phyloP scores from a whole-genome alignment of 2,797 vertebrate species.

The Sebastes glaucus region DNA sequence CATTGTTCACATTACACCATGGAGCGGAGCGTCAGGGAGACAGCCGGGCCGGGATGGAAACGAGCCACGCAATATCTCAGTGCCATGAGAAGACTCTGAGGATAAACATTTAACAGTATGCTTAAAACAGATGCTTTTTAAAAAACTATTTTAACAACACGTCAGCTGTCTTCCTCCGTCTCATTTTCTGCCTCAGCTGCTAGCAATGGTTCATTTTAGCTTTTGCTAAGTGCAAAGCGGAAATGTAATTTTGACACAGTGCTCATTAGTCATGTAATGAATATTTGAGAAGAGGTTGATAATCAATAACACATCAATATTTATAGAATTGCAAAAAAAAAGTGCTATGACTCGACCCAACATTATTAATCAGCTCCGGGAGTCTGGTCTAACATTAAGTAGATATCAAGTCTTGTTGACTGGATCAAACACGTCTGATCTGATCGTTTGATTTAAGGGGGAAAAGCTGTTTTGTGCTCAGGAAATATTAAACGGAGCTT shows the following conservation, averaged over 20 bases:
- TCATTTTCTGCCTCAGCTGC: slow-evolving; percentile 17
- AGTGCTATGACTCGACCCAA: not conserved
- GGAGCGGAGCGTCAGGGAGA: slow-evolving; percentile 47
- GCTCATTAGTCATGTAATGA: not conserved
- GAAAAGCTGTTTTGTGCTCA: not conserved
- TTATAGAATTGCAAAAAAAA: not conserved
- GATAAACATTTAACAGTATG: slow-evolving; percentile 26
- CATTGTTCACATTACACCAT: slow-evolving; percentile 70
- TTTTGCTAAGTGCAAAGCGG: not conserved
- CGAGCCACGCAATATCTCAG: slow-evolving; percentile 33
- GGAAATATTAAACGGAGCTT: not conserved
- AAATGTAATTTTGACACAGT: not conserved
- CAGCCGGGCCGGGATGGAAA: slow-evolving; percentile 35
- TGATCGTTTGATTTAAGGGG: not conserved
- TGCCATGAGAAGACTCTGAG: slow-evolving; percentile 26
- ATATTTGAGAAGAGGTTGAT: not conserved
- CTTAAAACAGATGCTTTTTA: slow-evolving; percentile 32
- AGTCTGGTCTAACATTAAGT: not conserved
- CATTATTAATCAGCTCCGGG: not conserved
- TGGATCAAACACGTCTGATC: not conserved
- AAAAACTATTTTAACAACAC: slow-evolving; percentile 14
- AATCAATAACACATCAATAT: not conserved
- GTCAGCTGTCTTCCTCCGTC: not conserved
- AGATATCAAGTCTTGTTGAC: not conserved
- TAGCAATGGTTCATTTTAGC: not conserved